A percentile compares a stretch with the other conserved stretches of the same genome.
These are phyloP conservation scores for Eptatretus atami DNA, from an alignment of 2,797 vertebrate genomes.

Conservation along the genomic window DNA sequence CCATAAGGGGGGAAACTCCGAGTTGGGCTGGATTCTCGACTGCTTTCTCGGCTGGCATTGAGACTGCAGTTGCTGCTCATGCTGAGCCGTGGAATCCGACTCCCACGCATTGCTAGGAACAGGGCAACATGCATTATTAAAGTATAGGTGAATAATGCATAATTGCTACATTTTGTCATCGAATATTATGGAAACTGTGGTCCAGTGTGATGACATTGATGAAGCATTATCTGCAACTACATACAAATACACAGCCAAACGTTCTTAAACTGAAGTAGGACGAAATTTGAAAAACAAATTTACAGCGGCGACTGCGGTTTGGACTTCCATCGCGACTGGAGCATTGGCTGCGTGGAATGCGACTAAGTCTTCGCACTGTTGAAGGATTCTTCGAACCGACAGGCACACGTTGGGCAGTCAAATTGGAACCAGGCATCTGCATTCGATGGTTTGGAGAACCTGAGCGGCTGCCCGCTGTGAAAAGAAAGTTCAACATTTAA, in stretches of 20 bases:
- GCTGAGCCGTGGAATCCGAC: constrained; percentile 90
- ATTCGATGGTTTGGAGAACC: too few species aligned
- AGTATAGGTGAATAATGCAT: too few species aligned
- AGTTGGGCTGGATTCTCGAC: constrained; percentile 81
- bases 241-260: too few species aligned
- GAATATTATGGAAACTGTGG: too few species aligned
- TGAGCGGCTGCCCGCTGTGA: too few species aligned
- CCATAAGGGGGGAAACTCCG: constrained; percentile 82
- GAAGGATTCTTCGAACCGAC: neutral
- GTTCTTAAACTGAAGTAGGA: too few species aligned
- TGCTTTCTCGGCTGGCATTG: constrained; percentile 90
- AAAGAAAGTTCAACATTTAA: too few species aligned
- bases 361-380: neutral
- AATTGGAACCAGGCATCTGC: too few species aligned
- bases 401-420: neutral
- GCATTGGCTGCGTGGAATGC: neutral
- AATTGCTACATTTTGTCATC: too few species aligned
- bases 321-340: neutral
- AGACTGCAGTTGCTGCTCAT: constrained; percentile 98
- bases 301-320: neutral
- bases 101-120: constrained; percentile 47
- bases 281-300: neutral
- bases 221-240: too few species aligned
- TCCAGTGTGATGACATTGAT: too few species aligned
- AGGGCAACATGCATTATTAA: too few species aligned